Conservation (phyloP, 2,888 invertebrate genomes). For the Diogma glabrata region DNA sequence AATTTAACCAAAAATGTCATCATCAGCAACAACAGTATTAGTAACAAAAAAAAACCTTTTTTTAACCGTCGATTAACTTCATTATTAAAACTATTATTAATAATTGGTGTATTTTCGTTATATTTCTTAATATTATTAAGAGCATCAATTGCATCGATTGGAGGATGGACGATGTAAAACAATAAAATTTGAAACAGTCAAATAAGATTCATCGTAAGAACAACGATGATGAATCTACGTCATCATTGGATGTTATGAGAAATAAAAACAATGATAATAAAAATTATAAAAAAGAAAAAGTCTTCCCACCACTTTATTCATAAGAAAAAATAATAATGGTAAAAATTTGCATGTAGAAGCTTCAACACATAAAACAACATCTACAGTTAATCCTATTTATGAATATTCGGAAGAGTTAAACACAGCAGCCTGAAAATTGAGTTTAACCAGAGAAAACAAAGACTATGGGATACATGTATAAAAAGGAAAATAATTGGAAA, state of each 20-base stretch:
- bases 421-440: slow-evolving; percentile 38
- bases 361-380: slow-evolving; percentile 16
- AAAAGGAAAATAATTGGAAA: slow-evolving; percentile 31
- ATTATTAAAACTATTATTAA: slow-evolving; percentile 12
- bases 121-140: slow-evolving; percentile 14
- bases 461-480: slow-evolving; percentile 41
- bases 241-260: background rate
- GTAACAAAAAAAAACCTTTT: background rate
- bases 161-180: slow-evolving; percentile 10
- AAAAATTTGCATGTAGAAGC: background rate
- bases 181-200: background rate
- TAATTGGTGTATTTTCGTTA: slow-evolving; percentile 12
- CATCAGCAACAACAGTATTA: background rate
- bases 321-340: slow-evolving; percentile 4
- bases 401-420: slow-evolving; percentile 38
- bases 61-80: slow-evolving; percentile 9
- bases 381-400: slow-evolving; percentile 35
- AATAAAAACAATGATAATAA: background rate
- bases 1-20: background rate
- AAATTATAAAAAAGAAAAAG: slow-evolving; percentile 4
- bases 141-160: slow-evolving; percentile 13
- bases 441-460: slow-evolving; percentile 39
- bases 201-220: background rate
- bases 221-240: background rate
- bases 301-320: too few relatives aligned